Evolutionary conservation across 1,140 invertebrate species (phyloP), one percentile per base, ranked within the genome.

Genomic region (Augochlora pura): DNA sequence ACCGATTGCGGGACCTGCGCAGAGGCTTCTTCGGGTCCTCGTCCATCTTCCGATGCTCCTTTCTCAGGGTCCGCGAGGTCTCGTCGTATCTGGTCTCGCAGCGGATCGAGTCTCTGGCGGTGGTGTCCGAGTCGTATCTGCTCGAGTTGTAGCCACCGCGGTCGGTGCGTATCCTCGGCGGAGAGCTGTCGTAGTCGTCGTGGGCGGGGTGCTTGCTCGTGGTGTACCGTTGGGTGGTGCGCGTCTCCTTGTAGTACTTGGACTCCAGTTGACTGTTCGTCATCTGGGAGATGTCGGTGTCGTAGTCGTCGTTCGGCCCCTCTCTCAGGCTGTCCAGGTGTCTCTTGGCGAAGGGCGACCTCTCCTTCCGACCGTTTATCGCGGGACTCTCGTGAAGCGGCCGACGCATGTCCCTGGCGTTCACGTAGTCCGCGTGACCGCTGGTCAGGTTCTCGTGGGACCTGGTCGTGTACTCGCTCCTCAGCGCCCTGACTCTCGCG

Each of bases 251-350:
- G 75, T 91, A 90, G n/a, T 91, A 92, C 71, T 91, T 92, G 0
- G 88, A 90, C 32, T 92, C 92, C 6, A 92, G 25, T 27, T 92
- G 91, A 52, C 90, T 92, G 72, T 88, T 93, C 0, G 91, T 92
- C 66, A 91, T 68, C 52, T 93, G 92, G 0, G 91, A 93, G 54
- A 93, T 93, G 32, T 93, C 92, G 0, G 91, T 93, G 68, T 93
- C 91, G 60, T 92, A 93, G 32, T 92, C 92, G 62, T 93, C 91
- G 60, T 90, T 90, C 0, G 90, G 88, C 0, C 87, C 87, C 54
- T 92, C 91, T 21, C 88, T 84, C 4, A 92, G 65, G 52, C 91
- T 88, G 12, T 91, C 90, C 21, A 91, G 52, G n/a, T 89, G 88
- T 3, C 69, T 68, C 23, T 90, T 90, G 2, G 87, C 32, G 52